phyloP scores from a whole-genome alignment of 2,113 vertebrate genomes.

The Polypterus senegalus region DNA sequence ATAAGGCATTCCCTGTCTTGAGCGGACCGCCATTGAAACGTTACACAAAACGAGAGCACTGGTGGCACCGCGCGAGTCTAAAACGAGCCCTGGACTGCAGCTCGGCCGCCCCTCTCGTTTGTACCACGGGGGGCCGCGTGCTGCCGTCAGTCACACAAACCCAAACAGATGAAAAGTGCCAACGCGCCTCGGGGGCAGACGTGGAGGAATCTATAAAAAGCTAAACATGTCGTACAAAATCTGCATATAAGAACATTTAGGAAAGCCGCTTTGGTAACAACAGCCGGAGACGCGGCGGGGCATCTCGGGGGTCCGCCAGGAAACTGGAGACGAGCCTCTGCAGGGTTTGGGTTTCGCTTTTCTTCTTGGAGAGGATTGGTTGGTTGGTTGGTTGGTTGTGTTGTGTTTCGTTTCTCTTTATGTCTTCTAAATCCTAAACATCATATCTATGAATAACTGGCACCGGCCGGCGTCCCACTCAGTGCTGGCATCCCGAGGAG shows the following conservation, averaged over 20 bases:
- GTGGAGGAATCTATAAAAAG: constrained; percentile 88
- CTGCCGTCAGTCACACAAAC: too few species aligned
- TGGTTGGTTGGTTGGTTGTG: neutral
- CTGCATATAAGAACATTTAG: constrained; percentile 93
- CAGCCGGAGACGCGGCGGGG: constrained; percentile 81
- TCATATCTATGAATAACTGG: constrained; percentile 60
- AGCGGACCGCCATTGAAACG: too few species aligned
- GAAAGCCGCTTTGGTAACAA: constrained; percentile 99
- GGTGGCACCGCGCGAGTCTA: too few species aligned
- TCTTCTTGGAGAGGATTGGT: too few species aligned
- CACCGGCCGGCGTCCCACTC: constrained; percentile 14
- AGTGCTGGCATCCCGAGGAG: constrained; percentile 7
- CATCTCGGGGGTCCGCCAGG: constrained; percentile 59
- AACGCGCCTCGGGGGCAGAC: constrained; percentile 59
- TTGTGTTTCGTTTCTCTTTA: constrained; percentile 21
- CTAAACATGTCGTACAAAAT: constrained; percentile 95
- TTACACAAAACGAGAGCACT: too few species aligned
- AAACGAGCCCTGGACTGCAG: too few species aligned
- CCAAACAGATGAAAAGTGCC: constrained; percentile 49
- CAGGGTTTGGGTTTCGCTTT: constrained; percentile 42
- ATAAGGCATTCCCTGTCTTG: too few species aligned
- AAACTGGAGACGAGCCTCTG: constrained; percentile 55
- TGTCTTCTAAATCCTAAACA: constrained; percentile 71
- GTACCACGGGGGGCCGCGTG: neutral
- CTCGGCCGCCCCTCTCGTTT: neutral